Conservation (phyloP, 2,797 vertebrate species). For the Eulemur rubriventer region DNA sequence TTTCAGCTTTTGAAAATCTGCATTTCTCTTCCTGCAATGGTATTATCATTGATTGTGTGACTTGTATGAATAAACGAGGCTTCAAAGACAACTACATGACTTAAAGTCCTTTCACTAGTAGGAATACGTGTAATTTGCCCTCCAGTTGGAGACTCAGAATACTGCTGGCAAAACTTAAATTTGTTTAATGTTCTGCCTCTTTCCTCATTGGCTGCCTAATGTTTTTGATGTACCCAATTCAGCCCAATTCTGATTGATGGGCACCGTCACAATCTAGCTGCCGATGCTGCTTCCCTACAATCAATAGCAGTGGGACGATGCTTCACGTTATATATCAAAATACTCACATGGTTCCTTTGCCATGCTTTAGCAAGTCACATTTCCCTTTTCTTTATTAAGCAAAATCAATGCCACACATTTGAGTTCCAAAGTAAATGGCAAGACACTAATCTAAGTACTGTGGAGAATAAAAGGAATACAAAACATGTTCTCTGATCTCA, state of each 20-base stretch:
- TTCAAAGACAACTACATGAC: conserved; percentile 24
- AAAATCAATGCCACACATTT: conserved; percentile 43
- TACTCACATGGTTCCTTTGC: background rate
- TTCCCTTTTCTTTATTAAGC: conserved; percentile 33
- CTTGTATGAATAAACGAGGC: conserved; percentile 56
- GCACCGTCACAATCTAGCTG: background rate
- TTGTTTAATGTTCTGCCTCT: conserved; percentile 60
- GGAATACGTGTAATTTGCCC: conserved; percentile 62
- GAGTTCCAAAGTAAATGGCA: conserved; percentile 36
- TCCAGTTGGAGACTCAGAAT: conserved; percentile 17
- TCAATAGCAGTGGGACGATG: background rate
- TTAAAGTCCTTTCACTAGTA: conserved; percentile 47
- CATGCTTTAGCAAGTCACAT: background rate
- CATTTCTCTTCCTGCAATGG: conserved; percentile 17
- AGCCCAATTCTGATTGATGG: background rate
- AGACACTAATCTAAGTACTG: background rate
- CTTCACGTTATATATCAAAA: background rate
- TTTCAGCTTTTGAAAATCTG: conserved; percentile 33
- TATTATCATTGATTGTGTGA: conserved; percentile 30
- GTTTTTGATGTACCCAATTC: conserved; percentile 48
- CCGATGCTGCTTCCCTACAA: background rate
- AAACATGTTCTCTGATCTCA: background rate
- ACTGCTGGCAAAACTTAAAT: conserved; percentile 37
- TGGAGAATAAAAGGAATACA: background rate
- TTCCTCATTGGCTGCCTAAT: conserved; percentile 68